Evolutionary conservation across 2,113 vertebrate genomes (phyloP).

Genomic region (Himantopus leucocephalus): DNA sequence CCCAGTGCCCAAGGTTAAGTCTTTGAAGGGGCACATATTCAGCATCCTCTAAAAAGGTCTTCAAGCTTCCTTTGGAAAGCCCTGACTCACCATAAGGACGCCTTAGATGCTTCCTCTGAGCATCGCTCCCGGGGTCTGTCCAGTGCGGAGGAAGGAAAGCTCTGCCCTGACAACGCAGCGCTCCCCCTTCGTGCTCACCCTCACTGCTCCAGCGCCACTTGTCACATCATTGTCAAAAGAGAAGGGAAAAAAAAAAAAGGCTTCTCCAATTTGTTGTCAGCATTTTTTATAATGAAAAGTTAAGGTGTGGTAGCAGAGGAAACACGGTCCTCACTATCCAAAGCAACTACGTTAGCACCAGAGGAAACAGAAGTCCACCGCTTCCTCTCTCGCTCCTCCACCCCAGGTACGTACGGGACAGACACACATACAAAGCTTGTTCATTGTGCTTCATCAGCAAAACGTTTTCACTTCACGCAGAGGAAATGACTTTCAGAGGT

Average conservation of each 20-base stretch:
- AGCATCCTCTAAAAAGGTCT: background rate
- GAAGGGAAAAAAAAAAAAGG: background rate
- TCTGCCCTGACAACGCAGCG: background rate
- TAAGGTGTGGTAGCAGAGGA: constrained; percentile 60
- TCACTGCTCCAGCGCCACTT: background rate
- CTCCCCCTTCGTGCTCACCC: background rate
- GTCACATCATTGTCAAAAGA: background rate
- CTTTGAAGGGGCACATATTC: background rate
- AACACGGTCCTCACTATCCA: constrained; percentile 3
- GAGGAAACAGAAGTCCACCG: constrained; percentile 39
- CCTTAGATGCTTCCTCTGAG: background rate
- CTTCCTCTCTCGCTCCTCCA: constrained; percentile 28
- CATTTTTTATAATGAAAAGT: background rate
- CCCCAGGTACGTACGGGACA: background rate
- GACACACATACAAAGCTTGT: background rate
- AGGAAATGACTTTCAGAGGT: constrained; percentile 12
- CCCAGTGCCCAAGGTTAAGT: background rate
- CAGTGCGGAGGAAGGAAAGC: background rate
- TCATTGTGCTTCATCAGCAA: background rate
- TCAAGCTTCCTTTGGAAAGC: background rate
- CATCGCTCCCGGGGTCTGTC: background rate
- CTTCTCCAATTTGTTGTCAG: background rate
- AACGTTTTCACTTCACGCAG: background rate
- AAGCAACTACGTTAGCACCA: background rate
- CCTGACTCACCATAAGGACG: background rate